Base-by-base conservation (phyloP, 1,140 invertebrate genomes). In the Drosophila trapezifrons region DNA sequence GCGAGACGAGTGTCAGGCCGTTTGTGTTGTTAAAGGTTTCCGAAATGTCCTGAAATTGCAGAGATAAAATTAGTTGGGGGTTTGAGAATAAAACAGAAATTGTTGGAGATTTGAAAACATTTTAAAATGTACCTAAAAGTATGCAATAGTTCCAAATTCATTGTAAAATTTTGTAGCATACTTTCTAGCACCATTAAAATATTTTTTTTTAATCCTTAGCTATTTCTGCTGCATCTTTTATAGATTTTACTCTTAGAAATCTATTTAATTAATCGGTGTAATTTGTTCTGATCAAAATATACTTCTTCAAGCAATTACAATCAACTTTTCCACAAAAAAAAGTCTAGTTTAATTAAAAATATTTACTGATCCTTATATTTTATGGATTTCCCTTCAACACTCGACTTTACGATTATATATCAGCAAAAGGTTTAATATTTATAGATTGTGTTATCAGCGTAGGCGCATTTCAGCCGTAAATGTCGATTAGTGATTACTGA, bases 391-490 rank as follows among this genome's bases (percentile, higher is more conserved):
- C 27, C 18, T 18, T 5, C 8, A 25, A 32, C 10, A 54, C 10
- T 63, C 2, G 0, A 25, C 17, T 40, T 29, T 20, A 10, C 25
- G 17, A 40, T 27, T 35, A 8, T 13, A 15, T 17, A 20, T 13
- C 18, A 43, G 17, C 8, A 40, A 58, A 58, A 22, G 35, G 52
- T 13, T 38, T 55, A 43, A 58, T 59, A 35, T 32, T 22, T 18
- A 46, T 32, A 42, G 60, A 51, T 49, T 49, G 12, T 13, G 32
- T 64, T 67, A 67, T 67, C 64, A 67, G 18, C 32, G 20, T n/a
- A 56, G 37, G 22, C 35, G 12, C 35, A 57, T 57, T 57, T 62
- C 22, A 15, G 35, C 17, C 55, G 12, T 42, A 32, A 32, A 63
- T 13, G 27, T n/a, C 40, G 45, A 51, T 66, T 66, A 46, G 15